phyloP scores from a whole-genome alignment of 2,113 vertebrate genomes.

The Saguinus imperator region DNA sequence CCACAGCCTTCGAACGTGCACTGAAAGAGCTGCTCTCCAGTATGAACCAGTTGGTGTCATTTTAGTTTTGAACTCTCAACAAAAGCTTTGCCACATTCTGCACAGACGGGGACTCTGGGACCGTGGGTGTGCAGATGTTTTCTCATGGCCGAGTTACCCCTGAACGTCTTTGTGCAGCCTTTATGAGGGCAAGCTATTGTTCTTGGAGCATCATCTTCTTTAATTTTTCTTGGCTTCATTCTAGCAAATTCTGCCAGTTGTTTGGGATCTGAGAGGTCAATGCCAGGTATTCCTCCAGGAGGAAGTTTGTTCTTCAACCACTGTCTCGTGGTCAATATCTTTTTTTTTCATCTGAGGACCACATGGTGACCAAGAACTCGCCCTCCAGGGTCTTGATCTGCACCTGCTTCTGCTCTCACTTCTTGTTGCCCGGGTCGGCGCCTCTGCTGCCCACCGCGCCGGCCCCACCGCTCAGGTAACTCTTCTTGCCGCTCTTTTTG shows the following conservation, averaged over 20 bases:
- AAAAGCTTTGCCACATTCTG: constrained; percentile 98
- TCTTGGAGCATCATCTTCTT: constrained; percentile 98
- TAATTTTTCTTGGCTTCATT: constrained; percentile 99
- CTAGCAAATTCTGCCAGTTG: constrained; percentile 74
- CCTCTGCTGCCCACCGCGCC: too few species aligned
- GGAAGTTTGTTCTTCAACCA: too few species aligned
- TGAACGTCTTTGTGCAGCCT: constrained; percentile 99
- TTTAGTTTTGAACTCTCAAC: constrained; percentile 99
- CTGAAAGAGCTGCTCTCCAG: constrained; percentile 99
- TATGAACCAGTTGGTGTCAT: constrained; percentile 98
- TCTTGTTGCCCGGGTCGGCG: too few species aligned
- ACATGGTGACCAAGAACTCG: too few species aligned
- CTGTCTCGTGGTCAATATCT: too few species aligned
- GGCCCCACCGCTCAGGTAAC: too few species aligned
- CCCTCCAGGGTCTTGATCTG: too few species aligned
- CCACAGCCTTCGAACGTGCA: constrained; percentile 99
- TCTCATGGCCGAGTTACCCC: constrained; percentile 99
- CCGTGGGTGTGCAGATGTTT: constrained; percentile 99
- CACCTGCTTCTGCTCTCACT: too few species aligned
- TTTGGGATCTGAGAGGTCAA: too few species aligned
- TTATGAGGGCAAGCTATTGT: constrained; percentile 99
- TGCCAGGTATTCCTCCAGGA: too few species aligned
- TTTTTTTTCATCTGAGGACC: too few species aligned
- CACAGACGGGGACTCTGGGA: constrained; percentile 96
- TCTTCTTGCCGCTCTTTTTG: too few species aligned